phyloP scores from a whole-genome alignment of 2,888 invertebrate species.

The Mycalesis mineus region DNA sequence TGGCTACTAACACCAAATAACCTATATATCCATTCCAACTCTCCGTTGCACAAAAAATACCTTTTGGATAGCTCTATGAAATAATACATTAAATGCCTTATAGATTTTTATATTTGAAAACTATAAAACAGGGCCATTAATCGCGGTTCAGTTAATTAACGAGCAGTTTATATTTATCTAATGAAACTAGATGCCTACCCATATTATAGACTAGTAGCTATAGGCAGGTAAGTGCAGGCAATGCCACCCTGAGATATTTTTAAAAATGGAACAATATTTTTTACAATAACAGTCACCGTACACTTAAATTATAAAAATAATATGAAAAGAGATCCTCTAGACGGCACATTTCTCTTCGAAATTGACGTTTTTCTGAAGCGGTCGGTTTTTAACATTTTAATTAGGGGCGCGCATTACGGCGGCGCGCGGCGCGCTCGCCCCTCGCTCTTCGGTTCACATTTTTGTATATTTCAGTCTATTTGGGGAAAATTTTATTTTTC shows the following conservation, averaged over 20 bases:
- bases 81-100: too few species aligned
- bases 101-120: too few species aligned
- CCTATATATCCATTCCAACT: too few species aligned
- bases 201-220: too few species aligned
- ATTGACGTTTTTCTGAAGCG: constrained; percentile 76
- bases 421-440: constrained; percentile 72
- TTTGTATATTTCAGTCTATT: constrained; percentile 78
- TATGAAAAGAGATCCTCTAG: constrained; percentile 70
- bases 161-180: too few species aligned
- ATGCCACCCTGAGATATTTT: neutral
- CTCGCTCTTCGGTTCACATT: constrained; percentile 73
- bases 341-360: constrained; percentile 77
- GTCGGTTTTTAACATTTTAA: constrained; percentile 78
- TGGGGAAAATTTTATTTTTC: constrained; percentile 78
- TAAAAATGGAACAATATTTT: constrained; percentile 1
- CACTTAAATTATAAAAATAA: constrained; percentile 65
- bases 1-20: too few species aligned
- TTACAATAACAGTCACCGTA: constrained; percentile 45
- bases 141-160: too few species aligned
- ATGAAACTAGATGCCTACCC: too few species aligned
- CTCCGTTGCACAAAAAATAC: too few species aligned
- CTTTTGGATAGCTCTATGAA: too few species aligned
- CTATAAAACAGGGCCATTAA: too few species aligned
- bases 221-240: neutral
- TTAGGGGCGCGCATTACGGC: constrained; percentile 78